These are phyloP conservation scores for Adelphocoris suturalis DNA, from an alignment of 2,888 invertebrate genomes.

Conservation along the genomic window DNA sequence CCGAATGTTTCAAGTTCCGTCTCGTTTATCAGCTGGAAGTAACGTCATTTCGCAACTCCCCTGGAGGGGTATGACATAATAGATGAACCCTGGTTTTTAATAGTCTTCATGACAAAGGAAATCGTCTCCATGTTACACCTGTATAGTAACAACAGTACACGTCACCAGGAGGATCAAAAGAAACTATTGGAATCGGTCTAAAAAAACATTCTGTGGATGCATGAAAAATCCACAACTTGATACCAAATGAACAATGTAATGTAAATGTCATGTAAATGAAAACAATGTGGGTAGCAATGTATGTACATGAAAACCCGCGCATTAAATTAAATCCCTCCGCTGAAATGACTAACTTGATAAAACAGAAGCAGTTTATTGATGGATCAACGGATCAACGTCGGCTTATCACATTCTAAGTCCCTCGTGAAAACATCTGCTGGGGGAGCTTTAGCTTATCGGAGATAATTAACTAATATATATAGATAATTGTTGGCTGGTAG, in stretches of 20 bases:
- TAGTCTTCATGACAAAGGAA: too few relatives aligned
- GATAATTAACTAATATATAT: slow-evolving; percentile 57
- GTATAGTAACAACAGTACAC: too few relatives aligned
- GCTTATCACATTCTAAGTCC: slow-evolving; percentile 40
- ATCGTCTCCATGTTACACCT: too few relatives aligned
- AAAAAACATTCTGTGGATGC: too few relatives aligned
- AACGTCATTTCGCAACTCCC: not conserved
- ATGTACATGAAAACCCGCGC: not conserved
- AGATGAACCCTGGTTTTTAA: not conserved
- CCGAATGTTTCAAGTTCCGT: not conserved
- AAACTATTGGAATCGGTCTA: too few relatives aligned
- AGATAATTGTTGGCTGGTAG: slow-evolving; percentile 46
- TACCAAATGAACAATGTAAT: too few relatives aligned
- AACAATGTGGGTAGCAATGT: too few relatives aligned
- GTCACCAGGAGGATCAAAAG: too few relatives aligned
- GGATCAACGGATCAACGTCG: slow-evolving; percentile 7
- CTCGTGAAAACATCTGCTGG: slow-evolving; percentile 46
- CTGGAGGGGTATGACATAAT: not conserved
- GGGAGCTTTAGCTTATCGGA: slow-evolving; percentile 26
- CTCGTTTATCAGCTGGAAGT: slow-evolving; percentile 28
- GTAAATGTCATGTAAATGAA: too few relatives aligned
- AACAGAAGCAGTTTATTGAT: slow-evolving; percentile 40
- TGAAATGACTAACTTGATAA: slow-evolving; percentile 10
- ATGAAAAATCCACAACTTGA: too few relatives aligned
- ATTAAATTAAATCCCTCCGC: not conserved